phyloP scores from a whole-genome alignment of 2,113 vertebrate genomes.

The Phyllostomus discolor region DNA sequence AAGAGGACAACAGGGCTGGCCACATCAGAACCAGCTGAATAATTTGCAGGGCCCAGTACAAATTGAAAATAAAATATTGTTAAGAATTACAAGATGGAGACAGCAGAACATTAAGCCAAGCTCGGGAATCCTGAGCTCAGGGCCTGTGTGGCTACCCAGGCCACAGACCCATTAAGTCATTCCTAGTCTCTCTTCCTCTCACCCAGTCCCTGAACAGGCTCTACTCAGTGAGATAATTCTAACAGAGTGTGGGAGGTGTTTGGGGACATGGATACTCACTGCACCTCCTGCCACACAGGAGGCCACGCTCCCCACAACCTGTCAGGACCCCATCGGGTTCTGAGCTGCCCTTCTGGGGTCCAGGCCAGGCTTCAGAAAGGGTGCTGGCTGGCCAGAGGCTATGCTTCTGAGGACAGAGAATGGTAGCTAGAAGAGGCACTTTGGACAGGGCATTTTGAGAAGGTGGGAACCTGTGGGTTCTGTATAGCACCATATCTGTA shows the following conservation, averaged over 20 bases:
- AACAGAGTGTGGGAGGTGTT: not conserved
- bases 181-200: not conserved
- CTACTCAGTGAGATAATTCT: no score
- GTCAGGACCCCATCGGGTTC: not conserved
- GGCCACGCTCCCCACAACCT: not conserved
- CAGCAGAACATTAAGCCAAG: not conserved
- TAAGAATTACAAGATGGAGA: not conserved
- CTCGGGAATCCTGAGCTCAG: not conserved
- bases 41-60: not conserved
- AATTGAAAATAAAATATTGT: not conserved
- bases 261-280: not conserved
- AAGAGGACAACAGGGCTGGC: not conserved
- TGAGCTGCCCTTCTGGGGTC: not conserved
- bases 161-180: no score
- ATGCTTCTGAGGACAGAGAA: not conserved
- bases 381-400: not conserved
- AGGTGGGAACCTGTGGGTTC: not conserved
- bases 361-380: not conserved
- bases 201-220: not conserved
- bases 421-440: not conserved
- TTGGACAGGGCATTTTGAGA: not conserved
- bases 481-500: not conserved
- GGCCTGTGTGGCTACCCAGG: not conserved
- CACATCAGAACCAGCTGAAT: not conserved
- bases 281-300: not conserved